Evolutionary conservation across 2,888 invertebrate genomes (phyloP).

Genomic region (Pomacea canaliculata): DNA sequence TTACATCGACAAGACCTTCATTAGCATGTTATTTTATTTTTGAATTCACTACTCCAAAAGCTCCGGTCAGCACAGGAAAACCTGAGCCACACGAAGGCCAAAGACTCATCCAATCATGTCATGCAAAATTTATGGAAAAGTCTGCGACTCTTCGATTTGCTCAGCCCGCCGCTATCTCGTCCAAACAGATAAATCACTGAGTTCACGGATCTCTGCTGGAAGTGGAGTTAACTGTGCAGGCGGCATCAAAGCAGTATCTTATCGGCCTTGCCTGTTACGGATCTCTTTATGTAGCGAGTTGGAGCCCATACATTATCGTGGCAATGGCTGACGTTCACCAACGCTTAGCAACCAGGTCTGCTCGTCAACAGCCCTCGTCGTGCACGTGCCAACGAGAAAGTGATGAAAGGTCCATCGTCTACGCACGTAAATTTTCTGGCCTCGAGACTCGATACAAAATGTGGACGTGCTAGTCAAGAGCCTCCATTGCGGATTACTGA

Average conservation of each 20-base stretch:
- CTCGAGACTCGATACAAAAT: background rate
- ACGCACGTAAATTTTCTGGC: background rate
- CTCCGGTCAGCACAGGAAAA: no score
- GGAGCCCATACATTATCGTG: background rate
- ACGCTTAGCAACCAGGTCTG: no score
- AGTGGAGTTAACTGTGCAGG: conserved; percentile 2
- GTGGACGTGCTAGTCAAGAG: no score
- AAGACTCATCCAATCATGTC: no score
- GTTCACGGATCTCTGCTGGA: background rate
- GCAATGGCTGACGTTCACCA: background rate
- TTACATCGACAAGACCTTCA: no score
- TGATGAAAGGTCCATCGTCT: background rate
- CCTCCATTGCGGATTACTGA: no score
- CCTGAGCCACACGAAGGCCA: no score
- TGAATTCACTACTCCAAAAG: no score
- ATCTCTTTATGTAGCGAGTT: background rate
- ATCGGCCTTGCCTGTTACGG: background rate
- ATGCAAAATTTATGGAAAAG: conserved; percentile 6
- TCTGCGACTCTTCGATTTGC: background rate
- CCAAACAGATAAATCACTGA: conserved; percentile 20
- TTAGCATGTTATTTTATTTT: no score
- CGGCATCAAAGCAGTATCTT: conserved; percentile 20
- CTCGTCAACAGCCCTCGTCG: no score
- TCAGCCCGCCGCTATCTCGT: conserved; percentile 12
- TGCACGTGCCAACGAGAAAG: background rate